A percentile compares a stretch with the other conserved stretches of the same genome.
Evolutionary conservation across 92 coral and sea anemone species (phyloP).

Genomic region (Phenganax stokvisi): DNA sequence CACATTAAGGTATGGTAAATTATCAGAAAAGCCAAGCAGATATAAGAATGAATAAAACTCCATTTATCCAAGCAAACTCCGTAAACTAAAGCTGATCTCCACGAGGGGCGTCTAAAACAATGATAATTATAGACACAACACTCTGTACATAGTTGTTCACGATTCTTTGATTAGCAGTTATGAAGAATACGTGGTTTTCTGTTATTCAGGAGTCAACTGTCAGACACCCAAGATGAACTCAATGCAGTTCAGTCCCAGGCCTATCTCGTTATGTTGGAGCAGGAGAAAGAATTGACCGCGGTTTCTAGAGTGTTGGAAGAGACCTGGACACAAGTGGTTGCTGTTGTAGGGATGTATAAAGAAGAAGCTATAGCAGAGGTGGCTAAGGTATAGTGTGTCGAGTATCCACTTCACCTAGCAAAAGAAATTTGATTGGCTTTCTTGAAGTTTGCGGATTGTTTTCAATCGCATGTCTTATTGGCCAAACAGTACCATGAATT

Average conservation of each 20-base stretch:
- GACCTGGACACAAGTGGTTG: conserved; percentile 59
- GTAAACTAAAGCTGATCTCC: too few species aligned
- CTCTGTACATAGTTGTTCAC: background rate
- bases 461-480: too few species aligned
- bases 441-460: background rate
- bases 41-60: too few species aligned
- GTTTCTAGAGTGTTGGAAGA: conserved; percentile 62
- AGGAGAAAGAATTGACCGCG: conserved; percentile 70
- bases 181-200: background rate
- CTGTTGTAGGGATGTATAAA: conserved; percentile 53
- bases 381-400: background rate
- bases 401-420: background rate
- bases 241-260: conserved; percentile 96
- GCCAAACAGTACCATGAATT: too few species aligned
- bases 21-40: background rate
- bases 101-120: too few species aligned
- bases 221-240: conserved; percentile 88
- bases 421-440: background rate
- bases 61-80: too few species aligned
- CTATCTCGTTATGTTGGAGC: conserved; percentile 79
- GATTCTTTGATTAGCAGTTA: background rate
- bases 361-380: conserved; percentile 37
- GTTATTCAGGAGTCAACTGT: conserved; percentile 59
- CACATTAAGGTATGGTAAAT: conserved; percentile 57
- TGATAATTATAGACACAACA: too few species aligned